Base-by-base conservation (phyloP, 2,113 vertebrate species). In the Engystomops pustulosus region DNA sequence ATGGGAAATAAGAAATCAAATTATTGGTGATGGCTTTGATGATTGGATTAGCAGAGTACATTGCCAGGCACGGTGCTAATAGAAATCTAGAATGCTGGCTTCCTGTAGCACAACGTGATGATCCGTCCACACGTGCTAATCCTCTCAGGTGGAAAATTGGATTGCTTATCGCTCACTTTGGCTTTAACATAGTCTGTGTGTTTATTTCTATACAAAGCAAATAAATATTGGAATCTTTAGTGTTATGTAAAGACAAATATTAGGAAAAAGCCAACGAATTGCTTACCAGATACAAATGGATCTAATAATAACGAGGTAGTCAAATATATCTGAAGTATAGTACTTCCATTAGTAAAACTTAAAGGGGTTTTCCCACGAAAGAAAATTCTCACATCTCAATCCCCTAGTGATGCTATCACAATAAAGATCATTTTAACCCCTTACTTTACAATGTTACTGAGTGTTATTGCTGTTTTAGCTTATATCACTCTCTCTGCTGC, bases 11-110 rank as follows among this genome's bases (percentile, higher is more conserved):
- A 84, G 62, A 84, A 78, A 78, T 78, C 68, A 72, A 72, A 78
- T 79, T 85, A 85, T 85, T 79, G 75, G 47, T 69, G 47, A 69
- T 84, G 27, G 74, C 72, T 84, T 84, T 84, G 49, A 77, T 78
- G 76, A 85, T 78, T 79, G 83, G 83, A 85, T 85, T 85, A 85
- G 34, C 83, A 11, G 55, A 76, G 51, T 77, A 68, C 36, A 36
- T 70, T 55, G 60, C 76, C 49, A 58, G 74, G 62, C 36, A 23
- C 36, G 32, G 17, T 69, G 23, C 30, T 84, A 84, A 84, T 84
- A 84, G 62, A 84, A 36, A 84, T 84, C 41, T 14, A 76, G 58
- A 84, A 51, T 36, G 44, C 45, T 38, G 10, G 36, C 44, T 77
- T 76, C 27, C 67, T 65, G 51, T 65, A 55, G 44, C 20, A 65